Percentiles rank a stretch among this genome's conserved stretches.
phyloP scores from a whole-genome alignment of 2,888 invertebrate genomes.

The Perithous albicinctus region DNA sequence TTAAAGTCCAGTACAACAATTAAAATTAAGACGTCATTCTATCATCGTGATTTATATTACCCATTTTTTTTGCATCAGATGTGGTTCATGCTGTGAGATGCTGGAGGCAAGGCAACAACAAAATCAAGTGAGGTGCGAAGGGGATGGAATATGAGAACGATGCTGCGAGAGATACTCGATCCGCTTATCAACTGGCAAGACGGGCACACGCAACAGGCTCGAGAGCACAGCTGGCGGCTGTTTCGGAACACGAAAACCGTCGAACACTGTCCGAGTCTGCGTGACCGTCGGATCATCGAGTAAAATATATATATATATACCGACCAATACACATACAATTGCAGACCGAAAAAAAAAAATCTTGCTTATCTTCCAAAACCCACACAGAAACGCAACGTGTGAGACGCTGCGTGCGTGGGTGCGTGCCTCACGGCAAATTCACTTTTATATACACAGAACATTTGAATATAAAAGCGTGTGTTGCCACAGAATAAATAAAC shows the following conservation, averaged over 20 bases:
- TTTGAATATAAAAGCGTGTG: slow-evolving; percentile 1
- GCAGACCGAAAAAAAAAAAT: background rate
- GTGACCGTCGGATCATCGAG: background rate
- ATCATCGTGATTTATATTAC: background rate
- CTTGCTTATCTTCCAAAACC: background rate
- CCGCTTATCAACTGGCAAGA: slow-evolving; percentile 13
- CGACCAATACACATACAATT: background rate
- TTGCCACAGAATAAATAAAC: slow-evolving; percentile 25
- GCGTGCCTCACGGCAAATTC: slow-evolving; percentile 13
- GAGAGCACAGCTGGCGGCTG: background rate
- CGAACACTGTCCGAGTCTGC: background rate
- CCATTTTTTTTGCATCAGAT: slow-evolving; percentile 71
- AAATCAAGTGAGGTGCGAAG: slow-evolving; percentile 25
- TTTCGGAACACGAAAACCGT: background rate
- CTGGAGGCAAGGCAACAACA: slow-evolving; percentile 24
- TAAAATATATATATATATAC: background rate
- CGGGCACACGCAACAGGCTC: background rate
- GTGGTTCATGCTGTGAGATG: slow-evolving; percentile 80
- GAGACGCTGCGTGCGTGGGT: background rate
- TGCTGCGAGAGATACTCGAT: slow-evolving; percentile 20
- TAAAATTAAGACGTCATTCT: background rate
- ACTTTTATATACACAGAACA: slow-evolving; percentile 3
- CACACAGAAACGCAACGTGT: background rate
- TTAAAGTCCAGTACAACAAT: too few relatives aligned
- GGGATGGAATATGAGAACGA: slow-evolving; percentile 25